A percentile compares a stretch with the other conserved stretches of the same genome.
Conservation (phyloP, 1,140 invertebrate species). For the Teleogryllus occipitalis region DNA sequence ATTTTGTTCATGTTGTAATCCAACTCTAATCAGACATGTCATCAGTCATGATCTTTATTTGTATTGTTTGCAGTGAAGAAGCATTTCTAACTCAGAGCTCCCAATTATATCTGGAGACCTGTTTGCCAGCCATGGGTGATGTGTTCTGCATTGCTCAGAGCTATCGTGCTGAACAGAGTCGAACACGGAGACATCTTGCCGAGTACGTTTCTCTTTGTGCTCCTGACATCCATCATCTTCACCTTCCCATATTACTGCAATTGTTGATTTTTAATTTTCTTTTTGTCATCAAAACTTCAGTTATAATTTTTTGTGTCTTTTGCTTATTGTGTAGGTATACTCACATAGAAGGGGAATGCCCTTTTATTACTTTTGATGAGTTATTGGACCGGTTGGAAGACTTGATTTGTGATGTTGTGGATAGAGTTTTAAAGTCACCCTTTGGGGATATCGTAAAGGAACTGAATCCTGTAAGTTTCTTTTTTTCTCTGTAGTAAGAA, state of each 20-base stretch:
- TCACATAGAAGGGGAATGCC: slow-evolving; percentile 94
- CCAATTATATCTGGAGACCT: slow-evolving; percentile 97
- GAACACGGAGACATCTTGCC: slow-evolving; percentile 92
- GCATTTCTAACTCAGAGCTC: slow-evolving; percentile 97
- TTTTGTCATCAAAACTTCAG: no score
- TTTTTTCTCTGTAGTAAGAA: no score
- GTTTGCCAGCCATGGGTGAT: slow-evolving; percentile 87
- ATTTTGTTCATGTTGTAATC: background rate
- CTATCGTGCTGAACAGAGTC: slow-evolving; percentile 93
- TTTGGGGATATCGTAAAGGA: slow-evolving; percentile 73
- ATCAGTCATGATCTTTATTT: slow-evolving; percentile 17
- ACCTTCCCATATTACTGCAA: no score
- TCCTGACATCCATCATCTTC: no score
- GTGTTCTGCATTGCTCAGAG: slow-evolving; percentile 97
- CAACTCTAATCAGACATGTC: background rate
- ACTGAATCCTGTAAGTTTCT: slow-evolving; percentile 68
- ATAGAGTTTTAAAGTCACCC: slow-evolving; percentile 80
- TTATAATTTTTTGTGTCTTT: background rate
- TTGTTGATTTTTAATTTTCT: no score
- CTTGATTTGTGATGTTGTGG: slow-evolving; percentile 91
- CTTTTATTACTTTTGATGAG: slow-evolving; percentile 92
- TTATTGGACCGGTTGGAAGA: slow-evolving; percentile 86
- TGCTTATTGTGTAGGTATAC: slow-evolving; percentile 59
- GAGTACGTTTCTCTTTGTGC: slow-evolving; percentile 53
- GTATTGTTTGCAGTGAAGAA: slow-evolving; percentile 54